phyloP scores from a whole-genome alignment of 2,113 vertebrate species.

The Todiramphus saurophagus region DNA sequence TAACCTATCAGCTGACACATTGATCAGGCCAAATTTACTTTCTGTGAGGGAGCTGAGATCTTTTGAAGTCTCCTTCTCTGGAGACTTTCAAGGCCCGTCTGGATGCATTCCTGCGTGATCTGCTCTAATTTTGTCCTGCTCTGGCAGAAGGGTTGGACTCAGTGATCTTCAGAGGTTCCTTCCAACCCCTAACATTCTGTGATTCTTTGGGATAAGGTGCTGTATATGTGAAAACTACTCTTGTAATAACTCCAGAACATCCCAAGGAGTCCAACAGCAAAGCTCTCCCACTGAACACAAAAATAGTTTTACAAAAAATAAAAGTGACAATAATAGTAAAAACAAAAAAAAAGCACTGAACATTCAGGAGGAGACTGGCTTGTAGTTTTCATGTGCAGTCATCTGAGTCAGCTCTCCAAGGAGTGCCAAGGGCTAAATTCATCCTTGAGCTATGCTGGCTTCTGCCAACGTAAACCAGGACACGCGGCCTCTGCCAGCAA shows the following conservation, averaged over 20 bases:
- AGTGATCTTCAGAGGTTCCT: too few species aligned
- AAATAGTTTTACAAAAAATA: not conserved
- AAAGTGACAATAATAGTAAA: not conserved
- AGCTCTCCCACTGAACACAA: not conserved
- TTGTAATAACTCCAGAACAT: not conserved
- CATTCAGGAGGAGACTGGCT: not conserved
- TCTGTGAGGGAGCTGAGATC: not conserved
- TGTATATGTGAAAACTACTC: not conserved
- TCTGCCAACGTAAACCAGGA: constrained; percentile 65
- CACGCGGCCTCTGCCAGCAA: constrained; percentile 47
- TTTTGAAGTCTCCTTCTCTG: not conserved
- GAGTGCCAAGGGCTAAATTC: constrained; percentile 66
- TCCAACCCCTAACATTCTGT: too few species aligned
- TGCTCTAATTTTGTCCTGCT: too few species aligned
- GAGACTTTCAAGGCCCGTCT: too few species aligned
- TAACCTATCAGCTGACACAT: not conserved
- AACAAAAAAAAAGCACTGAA: not conserved
- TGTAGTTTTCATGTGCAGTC: constrained; percentile 63
- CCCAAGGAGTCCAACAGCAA: not conserved
- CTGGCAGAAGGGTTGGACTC: too few species aligned
- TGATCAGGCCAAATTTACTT: not conserved
- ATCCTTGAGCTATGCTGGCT: constrained; percentile 59
- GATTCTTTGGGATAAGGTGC: not conserved
- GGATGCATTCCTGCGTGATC: too few species aligned
- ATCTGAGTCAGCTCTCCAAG: constrained; percentile 62